Evolutionary conservation across 2,113 vertebrate species (phyloP).

Genomic region (Paralichthys olivaceus): DNA sequence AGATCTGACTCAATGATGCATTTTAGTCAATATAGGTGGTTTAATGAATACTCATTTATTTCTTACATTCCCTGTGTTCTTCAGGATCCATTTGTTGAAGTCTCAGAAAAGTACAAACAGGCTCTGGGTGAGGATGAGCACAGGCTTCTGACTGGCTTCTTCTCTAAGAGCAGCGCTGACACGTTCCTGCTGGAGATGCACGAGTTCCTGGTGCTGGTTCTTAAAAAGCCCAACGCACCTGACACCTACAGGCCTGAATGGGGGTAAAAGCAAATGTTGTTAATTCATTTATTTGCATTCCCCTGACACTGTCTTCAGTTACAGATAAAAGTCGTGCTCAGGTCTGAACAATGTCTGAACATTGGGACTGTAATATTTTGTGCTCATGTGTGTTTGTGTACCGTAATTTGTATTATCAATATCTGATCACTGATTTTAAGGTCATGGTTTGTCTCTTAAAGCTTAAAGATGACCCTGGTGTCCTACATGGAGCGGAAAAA

Average conservation of each 20-base stretch:
- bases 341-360: background rate
- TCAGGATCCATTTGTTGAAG: conserved; percentile 90
- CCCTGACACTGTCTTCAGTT: background rate
- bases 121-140: conserved; percentile 70
- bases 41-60: background rate
- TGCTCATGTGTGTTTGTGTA: no score
- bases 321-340: background rate
- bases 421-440: background rate
- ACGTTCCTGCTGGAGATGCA: conserved; percentile 91
- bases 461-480: conserved; percentile 85
- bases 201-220: conserved; percentile 88
- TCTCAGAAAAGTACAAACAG: conserved; percentile 81
- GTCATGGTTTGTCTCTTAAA: conserved; percentile 66
- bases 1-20: background rate
- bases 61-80: conserved; percentile 2
- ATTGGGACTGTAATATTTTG: background rate
- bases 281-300: background rate
- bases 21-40: background rate
- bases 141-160: conserved; percentile 83
- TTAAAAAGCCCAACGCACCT: conserved; percentile 73
- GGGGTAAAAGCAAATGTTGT: conserved; percentile 80
- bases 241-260: conserved; percentile 83
- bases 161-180: conserved; percentile 84
- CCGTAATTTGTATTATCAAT: background rate
- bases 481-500: conserved; percentile 86